A percentile compares a stretch with the other conserved stretches of the same genome.
Conservation (phyloP, 2,797 vertebrate genomes). For the Galago senegalensis region DNA sequence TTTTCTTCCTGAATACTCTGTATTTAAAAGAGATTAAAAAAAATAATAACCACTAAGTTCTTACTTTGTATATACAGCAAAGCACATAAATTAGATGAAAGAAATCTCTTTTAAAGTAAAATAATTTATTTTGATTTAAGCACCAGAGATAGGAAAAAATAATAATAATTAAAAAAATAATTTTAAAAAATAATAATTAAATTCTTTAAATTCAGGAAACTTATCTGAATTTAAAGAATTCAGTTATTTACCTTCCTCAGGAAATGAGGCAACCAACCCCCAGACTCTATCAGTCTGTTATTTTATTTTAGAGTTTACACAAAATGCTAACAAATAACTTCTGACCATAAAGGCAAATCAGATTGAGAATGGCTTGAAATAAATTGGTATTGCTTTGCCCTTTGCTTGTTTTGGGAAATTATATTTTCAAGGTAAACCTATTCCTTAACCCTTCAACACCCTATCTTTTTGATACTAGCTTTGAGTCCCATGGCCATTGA, state of each 20-base stretch:
- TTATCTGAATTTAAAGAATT: slow-evolving; percentile 14
- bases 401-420: not conserved
- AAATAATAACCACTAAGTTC: not conserved
- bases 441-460: not conserved
- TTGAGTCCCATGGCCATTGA: slow-evolving; percentile 3
- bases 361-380: not conserved
- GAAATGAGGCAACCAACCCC: not conserved
- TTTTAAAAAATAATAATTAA: not conserved
- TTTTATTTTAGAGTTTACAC: slow-evolving; percentile 50
- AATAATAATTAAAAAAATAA: not conserved
- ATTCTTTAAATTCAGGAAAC: slow-evolving; percentile 6
- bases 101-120: slow-evolving; percentile 47
- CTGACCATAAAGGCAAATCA: not conserved
- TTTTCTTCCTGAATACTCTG: slow-evolving; percentile 1
- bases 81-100: slow-evolving; percentile 21
- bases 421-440: not conserved
- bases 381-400: not conserved
- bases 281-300: not conserved
- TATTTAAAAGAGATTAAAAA: slow-evolving; percentile 9
- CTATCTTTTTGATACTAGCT: not conserved
- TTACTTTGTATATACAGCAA: slow-evolving; percentile 30
- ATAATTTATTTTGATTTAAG: not conserved
- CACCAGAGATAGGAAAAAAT: not conserved
- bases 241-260: not conserved
- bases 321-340: slow-evolving; percentile 12